Percentiles rank a stretch among this genome's conserved stretches.
These are phyloP conservation scores for Calameuta filiformis DNA, from an alignment of 2,888 invertebrate species.

Conservation along the genomic window DNA sequence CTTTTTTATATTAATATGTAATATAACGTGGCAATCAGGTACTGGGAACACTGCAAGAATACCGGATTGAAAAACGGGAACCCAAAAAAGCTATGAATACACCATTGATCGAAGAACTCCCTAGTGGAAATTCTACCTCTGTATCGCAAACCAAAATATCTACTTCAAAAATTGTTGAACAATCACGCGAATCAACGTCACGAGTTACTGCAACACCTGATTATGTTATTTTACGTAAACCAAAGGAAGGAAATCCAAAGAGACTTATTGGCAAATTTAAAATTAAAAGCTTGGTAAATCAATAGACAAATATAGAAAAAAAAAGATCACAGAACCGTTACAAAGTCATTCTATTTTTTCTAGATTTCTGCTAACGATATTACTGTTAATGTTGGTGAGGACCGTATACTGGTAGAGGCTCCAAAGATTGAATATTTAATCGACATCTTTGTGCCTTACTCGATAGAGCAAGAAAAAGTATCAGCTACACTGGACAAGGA, in stretches of 20 bases:
- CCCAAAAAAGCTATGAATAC: constrained; percentile 67
- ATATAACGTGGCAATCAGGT: constrained; percentile 52
- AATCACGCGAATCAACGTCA: neutral
- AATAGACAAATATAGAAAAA: constrained; percentile 1
- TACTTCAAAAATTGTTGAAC: constrained; percentile 15
- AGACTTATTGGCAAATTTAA: constrained; percentile 73
- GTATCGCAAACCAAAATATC: constrained; percentile 21
- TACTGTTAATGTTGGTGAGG: constrained; percentile 78
- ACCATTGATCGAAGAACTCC: constrained; percentile 74
- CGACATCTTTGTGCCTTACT: constrained; percentile 78
- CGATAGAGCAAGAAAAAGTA: constrained; percentile 71
- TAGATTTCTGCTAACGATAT: constrained; percentile 74
- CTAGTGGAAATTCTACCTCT: constrained; percentile 29
- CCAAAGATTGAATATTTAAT: constrained; percentile 71
- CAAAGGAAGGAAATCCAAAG: constrained; percentile 69
- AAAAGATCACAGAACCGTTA: constrained; percentile 13
- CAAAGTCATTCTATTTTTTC: constrained; percentile 32
- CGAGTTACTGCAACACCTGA: constrained; percentile 18
- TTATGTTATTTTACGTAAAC: constrained; percentile 62
- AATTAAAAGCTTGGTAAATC: constrained; percentile 69
- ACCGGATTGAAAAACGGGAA: constrained; percentile 80
- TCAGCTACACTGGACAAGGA: constrained; percentile 69
- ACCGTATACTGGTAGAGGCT: constrained; percentile 77
- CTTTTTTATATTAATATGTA: constrained; percentile 1
- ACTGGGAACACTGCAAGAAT: constrained; percentile 79